phyloP scores from a whole-genome alignment of 2,888 invertebrate genomes.

The Lymantria monacha region DNA sequence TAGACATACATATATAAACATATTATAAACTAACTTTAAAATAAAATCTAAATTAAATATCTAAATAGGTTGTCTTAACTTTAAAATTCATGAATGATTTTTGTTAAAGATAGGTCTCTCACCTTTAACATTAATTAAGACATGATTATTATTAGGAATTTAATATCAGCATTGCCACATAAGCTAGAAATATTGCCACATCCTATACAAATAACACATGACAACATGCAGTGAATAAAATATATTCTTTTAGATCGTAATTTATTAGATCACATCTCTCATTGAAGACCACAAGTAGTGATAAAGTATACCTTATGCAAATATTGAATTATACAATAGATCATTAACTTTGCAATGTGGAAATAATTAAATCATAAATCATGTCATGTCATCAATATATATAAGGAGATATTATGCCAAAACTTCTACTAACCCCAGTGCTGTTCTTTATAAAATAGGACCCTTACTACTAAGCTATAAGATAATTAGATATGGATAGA shows the following conservation, averaged over 20 bases:
- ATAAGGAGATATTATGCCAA: neutral
- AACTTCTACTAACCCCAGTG: neutral
- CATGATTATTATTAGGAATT: neutral
- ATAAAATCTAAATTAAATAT: too few relatives aligned
- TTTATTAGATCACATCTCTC: too few relatives aligned
- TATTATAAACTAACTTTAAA: too few relatives aligned
- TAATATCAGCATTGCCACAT: conserved; percentile 13
- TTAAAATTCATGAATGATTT: too few relatives aligned
- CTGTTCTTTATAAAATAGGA: neutral
- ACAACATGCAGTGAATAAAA: neutral
- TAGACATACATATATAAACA: too few relatives aligned
- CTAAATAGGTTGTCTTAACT: too few relatives aligned
- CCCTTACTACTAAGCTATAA: neutral
- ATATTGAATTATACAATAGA: neutral
- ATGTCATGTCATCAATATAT: neutral
- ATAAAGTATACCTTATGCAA: neutral
- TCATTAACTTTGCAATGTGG: neutral
- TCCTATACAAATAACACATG: neutral
- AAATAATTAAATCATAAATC: neutral
- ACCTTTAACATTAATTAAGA: too few relatives aligned
- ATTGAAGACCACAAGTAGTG: too few relatives aligned
- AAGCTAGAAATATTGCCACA: conserved; percentile 6
- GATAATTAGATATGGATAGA: neutral
- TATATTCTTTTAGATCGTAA: neutral
- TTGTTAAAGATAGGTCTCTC: too few relatives aligned